Base-by-base conservation (phyloP, 2,888 invertebrate genomes). In the Axea sp. region DNA sequence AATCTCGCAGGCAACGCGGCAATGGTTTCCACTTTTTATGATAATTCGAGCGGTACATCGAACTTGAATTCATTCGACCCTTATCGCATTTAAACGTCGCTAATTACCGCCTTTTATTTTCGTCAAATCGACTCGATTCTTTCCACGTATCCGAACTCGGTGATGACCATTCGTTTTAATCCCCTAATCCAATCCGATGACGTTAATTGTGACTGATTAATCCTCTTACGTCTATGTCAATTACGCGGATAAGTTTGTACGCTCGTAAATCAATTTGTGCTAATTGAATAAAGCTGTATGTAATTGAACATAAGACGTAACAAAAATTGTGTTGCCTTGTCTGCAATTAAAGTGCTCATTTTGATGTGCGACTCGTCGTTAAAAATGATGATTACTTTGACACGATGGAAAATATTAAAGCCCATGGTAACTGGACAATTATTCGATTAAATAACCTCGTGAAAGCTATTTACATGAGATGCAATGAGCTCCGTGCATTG, bases 231-330 rank as follows among this genome's bases (percentile, higher is more conserved):
- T 53, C 37, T 33, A 14, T 49, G 51, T 47, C 47, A 62, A 69
- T 59, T 73, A 51, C 37, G 26, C 19, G 45, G 33, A 64, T 53
- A 53, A 69, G 33, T 68, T 53, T 59, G 26, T 51, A 28, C 22
- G 51, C 30, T 67, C 57, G 45, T 68, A 73, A 73, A 68, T 73
- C 64, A 69, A 69, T 64, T 68, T 45, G 33, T n/a, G 17, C 33
- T 53, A 59, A 69, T 69, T 60, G 59, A 65, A 53, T 39, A 4
- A 33, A 31, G 49, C 17, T 24, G 12, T 57, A 24, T 53, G 37
- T 37, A 67, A 73, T 67, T 67, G 39, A 12, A 22, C 22, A 22
- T 28, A 53, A 47, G 49, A 39, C 8, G 9, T 41, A n/a, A n/a
- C 12, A 33, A 31, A 39, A 60, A 33, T 26, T 17, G 28, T 12